A percentile compares a stretch with the other conserved stretches of the same genome.
Conservation (phyloP, 30 jellyfish, hydroid and myxozoan species). For the Aurelia aurita complex sp. Pacific region DNA sequence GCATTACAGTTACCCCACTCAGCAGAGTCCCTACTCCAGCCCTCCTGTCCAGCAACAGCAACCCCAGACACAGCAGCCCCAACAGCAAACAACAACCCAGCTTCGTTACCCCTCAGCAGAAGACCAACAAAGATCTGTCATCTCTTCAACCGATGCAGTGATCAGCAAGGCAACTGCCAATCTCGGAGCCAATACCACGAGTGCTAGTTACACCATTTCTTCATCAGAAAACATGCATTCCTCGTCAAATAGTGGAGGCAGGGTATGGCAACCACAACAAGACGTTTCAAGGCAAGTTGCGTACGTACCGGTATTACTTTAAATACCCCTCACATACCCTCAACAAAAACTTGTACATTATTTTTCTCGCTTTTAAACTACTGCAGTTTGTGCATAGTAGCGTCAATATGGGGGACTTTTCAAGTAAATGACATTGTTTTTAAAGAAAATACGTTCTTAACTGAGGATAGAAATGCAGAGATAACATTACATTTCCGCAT, state of each 20-base stretch:
- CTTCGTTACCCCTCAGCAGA: slow-evolving; percentile 72
- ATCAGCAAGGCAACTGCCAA: slow-evolving; percentile 53
- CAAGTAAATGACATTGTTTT: slow-evolving; percentile 52
- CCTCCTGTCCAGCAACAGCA: slow-evolving; percentile 65
- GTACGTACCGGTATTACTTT: slow-evolving; percentile 79
- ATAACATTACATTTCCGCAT: background rate
- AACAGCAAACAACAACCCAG: slow-evolving; percentile 56
- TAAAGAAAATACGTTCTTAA: slow-evolving; percentile 24
- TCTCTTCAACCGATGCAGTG: slow-evolving; percentile 60
- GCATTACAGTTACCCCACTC: slow-evolving; percentile 76
- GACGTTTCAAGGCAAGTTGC: slow-evolving; percentile 92
- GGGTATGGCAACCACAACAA: slow-evolving; percentile 94
- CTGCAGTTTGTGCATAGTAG: slow-evolving; percentile 32
- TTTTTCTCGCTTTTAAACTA: slow-evolving; percentile 13
- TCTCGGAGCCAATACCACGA: slow-evolving; percentile 56
- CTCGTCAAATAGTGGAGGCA: slow-evolving; percentile 63
- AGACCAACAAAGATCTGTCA: slow-evolving; percentile 70
- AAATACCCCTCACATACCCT: background rate
- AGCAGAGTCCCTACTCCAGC: slow-evolving; percentile 79
- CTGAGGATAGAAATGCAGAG: slow-evolving; percentile 60
- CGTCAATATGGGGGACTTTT: slow-evolving; percentile 45
- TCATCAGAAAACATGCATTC: slow-evolving; percentile 80
- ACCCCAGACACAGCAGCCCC: slow-evolving; percentile 51
- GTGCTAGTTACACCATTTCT: slow-evolving; percentile 66
- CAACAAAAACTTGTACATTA: background rate